Conservation (phyloP, 1,140 invertebrate species). For the Lucilia cuprina region DNA sequence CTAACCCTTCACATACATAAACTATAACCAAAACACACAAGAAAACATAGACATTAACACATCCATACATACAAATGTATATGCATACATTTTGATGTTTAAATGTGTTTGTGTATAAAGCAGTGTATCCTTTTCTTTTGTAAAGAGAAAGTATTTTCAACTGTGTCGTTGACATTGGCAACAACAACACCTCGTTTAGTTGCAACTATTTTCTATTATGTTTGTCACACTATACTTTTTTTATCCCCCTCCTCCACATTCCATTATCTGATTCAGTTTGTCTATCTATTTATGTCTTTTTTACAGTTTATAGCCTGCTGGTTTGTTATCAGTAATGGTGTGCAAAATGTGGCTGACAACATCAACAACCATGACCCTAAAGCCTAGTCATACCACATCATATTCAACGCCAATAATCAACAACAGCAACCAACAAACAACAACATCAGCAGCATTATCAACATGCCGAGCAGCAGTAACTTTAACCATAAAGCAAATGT, state of each 20-base stretch:
- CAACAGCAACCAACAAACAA: neutral
- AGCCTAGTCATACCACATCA: neutral
- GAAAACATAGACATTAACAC: neutral
- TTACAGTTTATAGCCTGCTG: slow-evolving; percentile 7
- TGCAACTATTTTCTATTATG: neutral
- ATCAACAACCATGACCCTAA: slow-evolving; percentile 29
- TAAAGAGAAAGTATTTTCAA: slow-evolving; percentile 20
- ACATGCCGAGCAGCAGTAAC: neutral
- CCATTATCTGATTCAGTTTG: neutral
- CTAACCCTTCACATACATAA: neutral
- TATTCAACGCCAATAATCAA: neutral
- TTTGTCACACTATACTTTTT: neutral
- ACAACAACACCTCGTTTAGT: neutral
- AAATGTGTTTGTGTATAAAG: no score
- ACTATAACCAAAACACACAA: neutral
- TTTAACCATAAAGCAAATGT: neutral
- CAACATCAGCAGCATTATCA: neutral
- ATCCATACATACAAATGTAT: neutral
- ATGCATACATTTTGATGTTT: neutral
- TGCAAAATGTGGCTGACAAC: slow-evolving; percentile 30
- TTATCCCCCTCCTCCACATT: neutral
- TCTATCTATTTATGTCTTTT: slow-evolving; percentile 1
- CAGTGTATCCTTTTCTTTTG: neutral
- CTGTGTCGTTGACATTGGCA: slow-evolving; percentile 32
- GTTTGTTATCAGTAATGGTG: slow-evolving; percentile 34